Evolutionary conservation across 2,888 invertebrate genomes (phyloP).

Genomic region (Aromia moschata): DNA sequence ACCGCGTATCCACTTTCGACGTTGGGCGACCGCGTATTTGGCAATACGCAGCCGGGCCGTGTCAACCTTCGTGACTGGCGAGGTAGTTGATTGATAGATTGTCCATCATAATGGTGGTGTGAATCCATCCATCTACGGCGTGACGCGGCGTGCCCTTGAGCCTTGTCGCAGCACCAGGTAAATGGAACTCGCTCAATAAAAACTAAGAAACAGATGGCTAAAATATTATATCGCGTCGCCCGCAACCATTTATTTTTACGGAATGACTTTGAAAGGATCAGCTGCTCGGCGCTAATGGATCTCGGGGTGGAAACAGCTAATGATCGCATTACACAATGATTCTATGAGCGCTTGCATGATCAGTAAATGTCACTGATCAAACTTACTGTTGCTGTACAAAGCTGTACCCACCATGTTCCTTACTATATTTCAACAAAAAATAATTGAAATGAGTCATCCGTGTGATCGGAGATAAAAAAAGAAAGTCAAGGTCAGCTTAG

Average conservation of each 20-base stretch:
- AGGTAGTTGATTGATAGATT: conserved; percentile 62
- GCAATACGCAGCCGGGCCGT: conserved; percentile 30
- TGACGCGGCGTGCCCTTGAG: conserved; percentile 55
- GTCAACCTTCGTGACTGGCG: conserved; percentile 58
- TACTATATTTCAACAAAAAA: no score
- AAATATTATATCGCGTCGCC: conserved; percentile 39
- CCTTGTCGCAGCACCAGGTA: conserved; percentile 53
- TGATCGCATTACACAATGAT: background rate
- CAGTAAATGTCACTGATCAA: no score
- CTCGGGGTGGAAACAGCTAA: conserved; percentile 24
- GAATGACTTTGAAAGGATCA: conserved; percentile 34
- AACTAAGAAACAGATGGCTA: conserved; percentile 36
- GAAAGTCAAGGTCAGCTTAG: no score
- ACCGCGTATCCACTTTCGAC: no score
- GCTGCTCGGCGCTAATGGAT: conserved; percentile 33
- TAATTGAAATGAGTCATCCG: no score
- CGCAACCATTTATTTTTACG: conserved; percentile 40
- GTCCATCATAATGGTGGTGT: conserved; percentile 63
- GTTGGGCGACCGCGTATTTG: conserved; percentile 16
- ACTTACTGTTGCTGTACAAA: no score
- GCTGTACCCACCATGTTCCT: no score
- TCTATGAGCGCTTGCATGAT: no score
- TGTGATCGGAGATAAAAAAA: no score
- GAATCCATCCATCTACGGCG: conserved; percentile 60
- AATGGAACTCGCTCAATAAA: conserved; percentile 35